Percentiles rank a stretch among this genome's conserved stretches.
Evolutionary conservation across 2,797 vertebrate species (phyloP).

Genomic region (Poeciliopsis gracilis): DNA sequence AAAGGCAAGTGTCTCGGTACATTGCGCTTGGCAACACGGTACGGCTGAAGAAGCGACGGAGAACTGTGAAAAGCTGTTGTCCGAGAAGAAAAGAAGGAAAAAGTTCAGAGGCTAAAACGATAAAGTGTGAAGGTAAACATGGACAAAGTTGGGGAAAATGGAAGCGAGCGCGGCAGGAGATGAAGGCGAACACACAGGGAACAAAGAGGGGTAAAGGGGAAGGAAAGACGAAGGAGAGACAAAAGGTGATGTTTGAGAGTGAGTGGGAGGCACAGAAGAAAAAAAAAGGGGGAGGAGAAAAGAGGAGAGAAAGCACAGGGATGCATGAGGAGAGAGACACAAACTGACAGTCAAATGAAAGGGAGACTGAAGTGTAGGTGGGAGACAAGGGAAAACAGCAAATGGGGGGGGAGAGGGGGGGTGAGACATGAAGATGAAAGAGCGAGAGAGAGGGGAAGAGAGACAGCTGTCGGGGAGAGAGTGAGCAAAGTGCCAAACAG

Average conservation of each 20-base stretch:
- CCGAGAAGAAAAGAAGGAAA: conserved; percentile 2
- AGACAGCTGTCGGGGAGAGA: conserved; percentile 51
- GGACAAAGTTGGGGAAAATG: conserved; percentile 18
- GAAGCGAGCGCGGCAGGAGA: conserved; percentile 21
- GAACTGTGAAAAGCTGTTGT: conserved; percentile 5
- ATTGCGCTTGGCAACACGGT: background rate
- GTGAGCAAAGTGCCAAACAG: conserved; percentile 73
- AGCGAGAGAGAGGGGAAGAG: conserved; percentile 30
- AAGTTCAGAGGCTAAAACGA: background rate
- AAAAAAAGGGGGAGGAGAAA: conserved; percentile 57
- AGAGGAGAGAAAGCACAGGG: conserved; percentile 45
- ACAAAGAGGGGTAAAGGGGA: conserved; percentile 61
- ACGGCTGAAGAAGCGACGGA: background rate
- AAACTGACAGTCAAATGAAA: conserved; percentile 70
- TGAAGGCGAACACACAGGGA: conserved; percentile 34
- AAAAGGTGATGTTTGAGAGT: conserved; percentile 66
- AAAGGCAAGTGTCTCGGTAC: background rate
- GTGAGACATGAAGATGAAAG: conserved; percentile 70
- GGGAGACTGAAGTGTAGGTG: conserved; percentile 69
- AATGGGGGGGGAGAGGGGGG: conserved; percentile 52
- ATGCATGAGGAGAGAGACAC: conserved; percentile 57
- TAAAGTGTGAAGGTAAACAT: background rate
- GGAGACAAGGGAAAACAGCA: conserved; percentile 72
- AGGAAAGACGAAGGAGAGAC: conserved; percentile 61
- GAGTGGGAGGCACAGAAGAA: conserved; percentile 69